Conservation (phyloP, 1,140 invertebrate species). For the Ganaspis sp. region DNA sequence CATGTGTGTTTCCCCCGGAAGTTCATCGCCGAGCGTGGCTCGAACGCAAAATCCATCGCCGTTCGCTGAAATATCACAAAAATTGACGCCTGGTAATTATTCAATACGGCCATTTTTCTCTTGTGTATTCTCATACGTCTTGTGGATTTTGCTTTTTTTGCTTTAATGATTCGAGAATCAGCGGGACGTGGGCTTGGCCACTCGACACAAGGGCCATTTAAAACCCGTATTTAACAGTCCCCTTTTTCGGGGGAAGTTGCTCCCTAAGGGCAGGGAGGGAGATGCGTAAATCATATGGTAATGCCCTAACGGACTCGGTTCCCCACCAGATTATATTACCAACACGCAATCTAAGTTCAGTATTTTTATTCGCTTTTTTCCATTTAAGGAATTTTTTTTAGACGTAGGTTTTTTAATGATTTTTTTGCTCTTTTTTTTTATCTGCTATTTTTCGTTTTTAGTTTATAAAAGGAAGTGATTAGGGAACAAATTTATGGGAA, state of each 20-base stretch:
- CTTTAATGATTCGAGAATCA: conserved; percentile 36
- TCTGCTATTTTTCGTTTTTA: too few species aligned
- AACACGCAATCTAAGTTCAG: not conserved
- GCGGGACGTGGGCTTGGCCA: not conserved
- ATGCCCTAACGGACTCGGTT: conserved; percentile 58
- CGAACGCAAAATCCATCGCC: conserved; percentile 79
- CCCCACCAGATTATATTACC: conserved; percentile 1
- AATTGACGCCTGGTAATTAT: conserved; percentile 89
- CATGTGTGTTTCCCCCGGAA: conserved; percentile 82
- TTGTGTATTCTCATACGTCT: conserved; percentile 21
- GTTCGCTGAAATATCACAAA: conserved; percentile 86
- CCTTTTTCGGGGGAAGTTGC: conserved; percentile 20
- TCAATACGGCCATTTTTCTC: conserved; percentile 64
- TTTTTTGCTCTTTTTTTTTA: too few species aligned
- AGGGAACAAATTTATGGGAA: too few species aligned
- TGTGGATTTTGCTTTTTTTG: conserved; percentile 33
- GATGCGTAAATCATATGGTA: conserved; percentile 74
- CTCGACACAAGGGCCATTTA: conserved; percentile 57
- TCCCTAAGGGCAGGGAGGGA: conserved; percentile 45
- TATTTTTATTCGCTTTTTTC: not conserved
- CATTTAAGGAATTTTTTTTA: not conserved
- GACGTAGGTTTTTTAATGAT: too few species aligned
- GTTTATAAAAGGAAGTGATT: too few species aligned
- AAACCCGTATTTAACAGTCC: conserved; percentile 63
- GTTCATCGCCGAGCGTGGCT: conserved; percentile 77